Conservation (phyloP, 1,140 invertebrate genomes). For the Aricia agestis region DNA sequence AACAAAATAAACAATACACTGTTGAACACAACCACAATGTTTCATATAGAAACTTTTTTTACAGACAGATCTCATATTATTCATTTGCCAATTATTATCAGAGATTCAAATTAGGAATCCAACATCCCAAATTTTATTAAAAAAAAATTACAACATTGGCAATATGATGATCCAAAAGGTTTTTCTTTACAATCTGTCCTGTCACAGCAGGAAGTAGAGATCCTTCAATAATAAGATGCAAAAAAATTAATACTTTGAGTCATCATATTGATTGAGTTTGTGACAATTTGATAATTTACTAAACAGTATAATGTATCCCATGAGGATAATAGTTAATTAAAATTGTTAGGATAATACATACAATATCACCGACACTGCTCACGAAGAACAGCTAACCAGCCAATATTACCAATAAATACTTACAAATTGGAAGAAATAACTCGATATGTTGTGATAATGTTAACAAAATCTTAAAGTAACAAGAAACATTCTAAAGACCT, state of each 20-base stretch:
- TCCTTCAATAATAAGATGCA: background rate
- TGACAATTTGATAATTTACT: background rate
- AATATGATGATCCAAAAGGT: background rate
- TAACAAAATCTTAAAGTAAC: constrained; percentile 41
- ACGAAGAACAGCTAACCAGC: constrained; percentile 45
- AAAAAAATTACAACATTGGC: background rate
- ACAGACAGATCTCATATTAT: too few species aligned
- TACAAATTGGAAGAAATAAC: constrained; percentile 62
- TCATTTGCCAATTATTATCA: too few species aligned
- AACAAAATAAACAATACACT: constrained; percentile 27
- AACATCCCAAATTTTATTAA: background rate
- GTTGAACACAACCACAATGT: background rate
- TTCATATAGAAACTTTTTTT: too few species aligned
- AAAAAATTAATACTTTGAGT: background rate
- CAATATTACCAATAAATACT: constrained; percentile 54
- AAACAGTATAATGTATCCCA: background rate
- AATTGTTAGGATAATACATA: constrained; percentile 67
- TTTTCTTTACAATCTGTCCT: background rate
- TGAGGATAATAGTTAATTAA: constrained; percentile 31
- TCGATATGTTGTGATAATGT: constrained; percentile 37
- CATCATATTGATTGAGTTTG: background rate
- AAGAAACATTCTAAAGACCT: constrained; percentile 29
- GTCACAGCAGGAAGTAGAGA: too few species aligned
- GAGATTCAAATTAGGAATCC: background rate
- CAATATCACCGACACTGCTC: constrained; percentile 66